These are phyloP conservation scores for Clepsis dumicolana DNA, from an alignment of 2,888 invertebrate genomes.

Conservation along the genomic window DNA sequence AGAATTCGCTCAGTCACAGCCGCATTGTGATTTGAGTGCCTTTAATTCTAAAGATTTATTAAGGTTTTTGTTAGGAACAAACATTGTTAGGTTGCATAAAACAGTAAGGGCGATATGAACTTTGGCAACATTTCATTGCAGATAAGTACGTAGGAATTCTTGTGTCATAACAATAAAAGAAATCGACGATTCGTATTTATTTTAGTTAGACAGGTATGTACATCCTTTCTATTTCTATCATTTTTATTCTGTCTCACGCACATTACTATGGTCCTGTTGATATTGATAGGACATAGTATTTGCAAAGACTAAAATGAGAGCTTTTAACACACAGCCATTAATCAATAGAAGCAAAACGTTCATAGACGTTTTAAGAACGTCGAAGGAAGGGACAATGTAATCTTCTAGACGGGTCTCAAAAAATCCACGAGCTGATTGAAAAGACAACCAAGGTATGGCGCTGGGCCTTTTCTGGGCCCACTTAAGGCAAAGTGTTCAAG, in stretches of 20 bases:
- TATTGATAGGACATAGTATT: no score
- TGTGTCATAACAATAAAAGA: no score
- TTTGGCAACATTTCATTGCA: not conserved
- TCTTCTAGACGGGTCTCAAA: not conserved
- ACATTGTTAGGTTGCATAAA: slow-evolving; percentile 14
- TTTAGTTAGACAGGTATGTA: no score
- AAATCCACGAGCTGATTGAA: slow-evolving; percentile 2
- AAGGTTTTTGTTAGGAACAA: slow-evolving; percentile 32
- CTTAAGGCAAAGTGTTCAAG: slow-evolving; percentile 31
- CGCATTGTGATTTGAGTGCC: slow-evolving; percentile 29
- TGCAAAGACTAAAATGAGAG: not conserved
- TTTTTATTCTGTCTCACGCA: no score
- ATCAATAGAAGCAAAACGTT: not conserved
- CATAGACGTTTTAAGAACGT: not conserved
- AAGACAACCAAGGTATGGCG: slow-evolving; percentile 1
- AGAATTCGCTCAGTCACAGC: slow-evolving; percentile 65
- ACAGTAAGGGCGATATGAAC: not conserved
- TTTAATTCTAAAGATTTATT: slow-evolving; percentile 24
- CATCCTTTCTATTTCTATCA: no score
- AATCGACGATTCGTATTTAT: no score
- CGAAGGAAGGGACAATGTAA: not conserved
- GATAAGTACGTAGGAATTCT: not conserved
- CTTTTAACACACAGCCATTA: no score
- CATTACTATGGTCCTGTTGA: no score
- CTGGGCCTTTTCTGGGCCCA: slow-evolving; percentile 6